Evolutionary conservation across 2,113 vertebrate genomes (phyloP), one percentile per base, ranked within the genome.

Genomic region (Prinia subflava): DNA sequence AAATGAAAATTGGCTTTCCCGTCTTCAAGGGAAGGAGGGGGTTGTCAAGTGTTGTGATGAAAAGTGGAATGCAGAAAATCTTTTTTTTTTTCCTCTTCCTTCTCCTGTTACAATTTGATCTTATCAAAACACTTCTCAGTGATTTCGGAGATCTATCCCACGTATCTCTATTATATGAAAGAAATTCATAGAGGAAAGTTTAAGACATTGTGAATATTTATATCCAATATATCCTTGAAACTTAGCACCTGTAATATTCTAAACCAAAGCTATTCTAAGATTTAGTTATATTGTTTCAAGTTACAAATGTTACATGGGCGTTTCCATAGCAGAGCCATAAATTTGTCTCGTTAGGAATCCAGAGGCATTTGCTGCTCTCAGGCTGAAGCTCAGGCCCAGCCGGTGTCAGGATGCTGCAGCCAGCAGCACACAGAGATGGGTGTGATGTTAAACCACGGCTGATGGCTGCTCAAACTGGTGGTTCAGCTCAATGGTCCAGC

Each of bases 1-100:
- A 96, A 97, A 95, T 97, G 95, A 96, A 97, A 96, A 92, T 65
- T 63, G 64, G 39, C 73, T 89, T 94, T 89, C 88, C 39, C 21
- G 20, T 79, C 63, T 59, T 60, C 65, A 31, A 59, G 89, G 60
- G 47, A 71, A 49, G 76, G 92, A 86, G 67, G 85, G 77, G 74
- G 70, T 64, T 70, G 57, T 93, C 81, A 89, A 33, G 39, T 87
- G 42, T n/a, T 83, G 31, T 92, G 65, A 60, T 90, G 62, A 86
- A 64, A 76, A 76, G 16, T 53, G 35, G 69, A 94, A 56, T n/a
- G 22, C 59, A 82, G 60, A 88, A 88, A 90, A 67, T 76, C 11
- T 13, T 15, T 31, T 53, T n/a, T 25, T 37, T 56, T 35, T 15
- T 10, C 39, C 23, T 25, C 15, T n/a, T 41, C 24, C 25, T 41